Base-by-base conservation (phyloP, 1,140 invertebrate genomes). In the Pomacea maculata region DNA sequence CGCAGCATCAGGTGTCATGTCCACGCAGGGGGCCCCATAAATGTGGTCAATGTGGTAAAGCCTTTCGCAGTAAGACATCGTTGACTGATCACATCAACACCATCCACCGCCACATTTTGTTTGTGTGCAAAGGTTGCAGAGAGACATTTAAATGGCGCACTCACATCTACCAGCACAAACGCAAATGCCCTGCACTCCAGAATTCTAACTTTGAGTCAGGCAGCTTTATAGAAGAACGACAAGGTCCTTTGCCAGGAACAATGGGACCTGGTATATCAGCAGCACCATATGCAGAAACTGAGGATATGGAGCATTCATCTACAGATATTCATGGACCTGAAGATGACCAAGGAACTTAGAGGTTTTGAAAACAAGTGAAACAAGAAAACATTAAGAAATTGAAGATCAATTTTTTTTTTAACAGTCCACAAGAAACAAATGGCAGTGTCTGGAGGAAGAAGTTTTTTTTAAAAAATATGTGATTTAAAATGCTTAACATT, bases 161-260 rank as follows among this genome's bases (percentile, higher is more conserved):
- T 12, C 77, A 78, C 77, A 78, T 78, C 77, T 78, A 78, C 54
- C 77, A 78, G 77, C 77, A 78, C 77, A 78, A 78, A 67, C 77
- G 77, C 77, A 78, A 78, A 65, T 78, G 77, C 52, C 77, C 65
- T 7, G 77, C 77, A 19, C 77, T 78, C 45, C 52, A 70, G 52
- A 78, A 78, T 52, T 29, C 19, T 67, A 78, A 64, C 45, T 78
- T 78, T 57, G 77, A 78, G 77, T 70, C 77, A 14, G 77, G 77
- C 45, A 78, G 77, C 61, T 70, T 78, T 65, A 70, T 70, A 34
- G 77, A 78, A 54, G 67, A 70, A n/a, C 25, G 55, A 65, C 29
- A 54, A 15, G 55, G 55, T 29, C 57, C 75, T 19, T 11, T 52
- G 6, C 77, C 77, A 25, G 57, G 57, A 61, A 61, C 15, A 17